A percentile compares a stretch with the other conserved stretches of the same genome.
These are phyloP conservation scores for Acronicta leporina DNA, from an alignment of 2,888 invertebrate species.

Conservation along the genomic window DNA sequence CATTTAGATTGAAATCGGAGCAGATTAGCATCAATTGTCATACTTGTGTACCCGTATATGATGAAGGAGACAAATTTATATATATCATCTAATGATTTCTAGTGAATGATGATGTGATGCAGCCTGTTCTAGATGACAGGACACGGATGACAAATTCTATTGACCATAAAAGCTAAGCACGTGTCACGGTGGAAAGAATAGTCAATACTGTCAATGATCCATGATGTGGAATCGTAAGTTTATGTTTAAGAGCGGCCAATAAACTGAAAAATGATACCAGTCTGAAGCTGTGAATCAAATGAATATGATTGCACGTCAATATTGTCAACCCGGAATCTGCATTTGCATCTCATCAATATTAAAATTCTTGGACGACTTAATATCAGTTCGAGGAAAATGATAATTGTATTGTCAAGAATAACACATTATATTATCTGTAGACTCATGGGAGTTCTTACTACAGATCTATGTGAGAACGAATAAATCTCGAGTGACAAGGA, in stretches of 20 bases:
- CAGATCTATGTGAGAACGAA: constrained; percentile 74
- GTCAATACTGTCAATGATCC: constrained; percentile 12
- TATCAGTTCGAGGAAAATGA: constrained; percentile 70
- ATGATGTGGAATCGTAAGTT: constrained; percentile 13
- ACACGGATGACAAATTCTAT: constrained; percentile 61
- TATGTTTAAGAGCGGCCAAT: constrained; percentile 16
- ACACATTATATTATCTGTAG: constrained; percentile 60
- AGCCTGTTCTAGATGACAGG: constrained; percentile 37
- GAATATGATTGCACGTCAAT: constrained; percentile 39
- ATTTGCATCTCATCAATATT: constrained; percentile 67
- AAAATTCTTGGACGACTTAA: constrained; percentile 60
- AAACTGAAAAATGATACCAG: constrained; percentile 13
- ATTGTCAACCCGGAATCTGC: constrained; percentile 68
- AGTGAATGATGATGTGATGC: constrained; percentile 65
- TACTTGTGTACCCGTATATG: constrained; percentile 27
- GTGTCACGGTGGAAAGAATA: constrained; percentile 47
- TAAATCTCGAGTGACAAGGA: constrained; percentile 80
- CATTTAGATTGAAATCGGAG: constrained; percentile 51
- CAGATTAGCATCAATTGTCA: constrained; percentile 36
- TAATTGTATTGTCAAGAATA: constrained; percentile 71
- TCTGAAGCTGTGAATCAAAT: constrained; percentile 12
- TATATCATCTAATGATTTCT: constrained; percentile 60
- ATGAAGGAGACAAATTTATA: constrained; percentile 28
- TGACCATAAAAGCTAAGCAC: constrained; percentile 63
- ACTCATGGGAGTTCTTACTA: constrained; percentile 49